Base-by-base conservation (phyloP, 2,888 invertebrate genomes). In the Bombylius major region DNA sequence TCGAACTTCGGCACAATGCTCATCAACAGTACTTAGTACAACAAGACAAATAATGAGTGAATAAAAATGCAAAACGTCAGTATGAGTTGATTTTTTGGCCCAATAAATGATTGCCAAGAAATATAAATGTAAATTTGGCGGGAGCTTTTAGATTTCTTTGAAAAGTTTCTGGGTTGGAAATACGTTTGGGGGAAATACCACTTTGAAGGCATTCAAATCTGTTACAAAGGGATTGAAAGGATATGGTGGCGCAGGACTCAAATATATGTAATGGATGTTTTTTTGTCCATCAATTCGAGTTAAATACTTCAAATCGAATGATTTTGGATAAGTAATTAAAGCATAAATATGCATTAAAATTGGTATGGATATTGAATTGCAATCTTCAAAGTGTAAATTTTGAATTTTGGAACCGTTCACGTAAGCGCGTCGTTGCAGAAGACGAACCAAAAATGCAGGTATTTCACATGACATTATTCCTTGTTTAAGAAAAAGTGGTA, bases 331-430 rank as follows among this genome's bases (percentile, higher is more conserved):
- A 51, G 70, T 66, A 5, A 79, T 56, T 23, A 80, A 58, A 4
- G 71, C 69, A 60, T 77, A 83, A 52, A 83, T 79, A 58, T 80
- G 79, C 62, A 76, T 72, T 46, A 89, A 64, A 59, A 89, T 80
- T 13, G 81, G 78, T 59, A 84, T 66, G 39, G 80, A 78, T 55
- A 81, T 77, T 8, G 77, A 65, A 62, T 82, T 81, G 8, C 83
- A 78, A 59, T 85, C 80, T 6, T 78, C 74, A 50, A 78, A 77
- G 5, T 70, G 69, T 64, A 79, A 81, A 68, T 87, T 82, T 70
- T 90, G 89, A 7, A 87, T 79, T 75, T 87, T 87, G 0, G 85
- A 82, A 52, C 78, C 77, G 62, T 82, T 82, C 59, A 86, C 79
- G 65, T 83, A 82, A 49, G 82, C 75, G 58, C 80, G 77, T 46